phyloP scores from a whole-genome alignment of 2,113 vertebrate genomes.

The Apteryx owenii region DNA sequence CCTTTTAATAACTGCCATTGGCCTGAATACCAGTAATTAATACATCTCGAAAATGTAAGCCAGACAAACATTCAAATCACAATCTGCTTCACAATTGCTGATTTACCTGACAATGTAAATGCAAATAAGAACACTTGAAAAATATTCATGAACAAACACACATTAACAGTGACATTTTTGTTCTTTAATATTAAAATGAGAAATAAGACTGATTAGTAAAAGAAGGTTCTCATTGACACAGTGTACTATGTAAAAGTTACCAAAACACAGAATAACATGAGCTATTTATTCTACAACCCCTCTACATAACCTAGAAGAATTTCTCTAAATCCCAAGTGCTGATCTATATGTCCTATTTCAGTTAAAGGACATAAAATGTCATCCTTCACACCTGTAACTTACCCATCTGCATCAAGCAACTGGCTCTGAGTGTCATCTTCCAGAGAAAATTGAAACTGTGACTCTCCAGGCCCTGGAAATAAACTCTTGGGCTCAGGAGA shows the following conservation, averaged over 20 bases:
- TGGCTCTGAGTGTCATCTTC: conserved; percentile 97
- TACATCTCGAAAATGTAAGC: not conserved
- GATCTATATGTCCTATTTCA: not conserved
- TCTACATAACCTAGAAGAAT: no score
- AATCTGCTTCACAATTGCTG: no score
- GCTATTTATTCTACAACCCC: not conserved
- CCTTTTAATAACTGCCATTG: not conserved
- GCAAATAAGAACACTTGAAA: not conserved
- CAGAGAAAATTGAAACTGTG: conserved; percentile 89
- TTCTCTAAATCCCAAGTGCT: not conserved
- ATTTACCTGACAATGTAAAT: no score
- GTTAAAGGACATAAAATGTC: not conserved
- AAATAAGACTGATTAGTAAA: no score
- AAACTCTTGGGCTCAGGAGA: conserved; percentile 88
- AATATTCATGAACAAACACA: not conserved
- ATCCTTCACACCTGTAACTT: conserved; percentile 62
- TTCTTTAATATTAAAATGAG: no score
- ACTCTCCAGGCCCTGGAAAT: conserved; percentile 82
- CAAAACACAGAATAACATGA: not conserved
- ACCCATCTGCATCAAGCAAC: conserved; percentile 95
- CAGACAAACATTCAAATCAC: no score
- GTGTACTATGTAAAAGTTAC: not conserved
- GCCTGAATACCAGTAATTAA: not conserved
- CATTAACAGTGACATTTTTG: no score
- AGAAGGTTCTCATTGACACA: no score